Base-by-base conservation (phyloP, 2,888 invertebrate species). In the Fragum sueziense region DNA sequence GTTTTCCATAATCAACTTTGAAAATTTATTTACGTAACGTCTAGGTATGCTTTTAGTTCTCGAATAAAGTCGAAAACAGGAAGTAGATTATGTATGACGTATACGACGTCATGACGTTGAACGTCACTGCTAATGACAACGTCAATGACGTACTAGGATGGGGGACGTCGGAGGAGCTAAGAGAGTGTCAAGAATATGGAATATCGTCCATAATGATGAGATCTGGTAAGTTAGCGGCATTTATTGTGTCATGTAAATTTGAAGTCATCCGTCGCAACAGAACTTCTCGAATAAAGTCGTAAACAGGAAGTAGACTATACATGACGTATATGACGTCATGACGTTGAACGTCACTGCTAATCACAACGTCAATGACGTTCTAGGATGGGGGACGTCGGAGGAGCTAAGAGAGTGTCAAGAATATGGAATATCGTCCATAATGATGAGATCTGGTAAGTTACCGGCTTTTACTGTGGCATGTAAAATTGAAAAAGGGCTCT, bases 381-480 rank as follows among this genome's bases (percentile, higher is more conserved):
- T n/a, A 59, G 29, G 22, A 72, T 61, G 72, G 72, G 57, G n/a
- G 57, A 57, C 14, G 69, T 29, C 27, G 74, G 54, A 47, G 69
- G 25, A 0, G 22, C 62, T 14, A 79, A 72, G 59, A 70, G 75
- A 3, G 31, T 72, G 11, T 37, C 71, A 22, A 70, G 71, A 37
- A 70, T 65, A 27, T 69, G 76, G 47, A 83, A 78, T 70, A 83
- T 80, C 14, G 80, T 83, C 2, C 83, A 83, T 31, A 80, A 54
- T 67, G 83, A 83, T 29, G 80, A 83, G 33, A 83, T 83, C 47
- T 83, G 83, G 83, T 83, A 61, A 31, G 71, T 69, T 22, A 4
- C 34, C 41, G 11, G 41, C 9, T 17, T 41, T 9, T 41, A 41
- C 17, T 41, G 17, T 41, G 17, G 17, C 9, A 20, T 17, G n/a